A percentile compares a stretch with the other conserved stretches of the same genome.
phyloP scores from a whole-genome alignment of 2,888 invertebrate species.

The Heliconius erato region DNA sequence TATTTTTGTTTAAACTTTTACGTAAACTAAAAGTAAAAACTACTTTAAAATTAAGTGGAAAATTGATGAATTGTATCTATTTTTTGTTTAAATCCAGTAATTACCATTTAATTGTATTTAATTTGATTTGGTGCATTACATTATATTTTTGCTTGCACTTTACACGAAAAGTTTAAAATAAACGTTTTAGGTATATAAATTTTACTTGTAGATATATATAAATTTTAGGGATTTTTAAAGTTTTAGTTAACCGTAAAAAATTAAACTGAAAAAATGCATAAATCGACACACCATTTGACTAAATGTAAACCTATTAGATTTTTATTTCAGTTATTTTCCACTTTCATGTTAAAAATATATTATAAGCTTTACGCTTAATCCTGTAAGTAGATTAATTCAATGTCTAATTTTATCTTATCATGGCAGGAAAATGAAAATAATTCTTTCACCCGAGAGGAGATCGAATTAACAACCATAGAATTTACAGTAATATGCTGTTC shows the following conservation, averaged over 20 bases:
- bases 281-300: no score
- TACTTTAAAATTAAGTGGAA: conserved; percentile 14
- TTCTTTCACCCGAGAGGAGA: no score
- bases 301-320: no score
- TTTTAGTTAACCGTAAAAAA: neutral
- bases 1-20: conserved; percentile 6
- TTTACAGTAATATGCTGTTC: no score
- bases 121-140: conserved; percentile 11
- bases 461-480: no score
- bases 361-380: neutral
- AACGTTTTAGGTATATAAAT: neutral
- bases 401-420: no score
- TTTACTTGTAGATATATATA: neutral
- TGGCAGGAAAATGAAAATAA: no score
- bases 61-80: conserved; percentile 8
- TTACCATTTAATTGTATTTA: conserved; percentile 15
- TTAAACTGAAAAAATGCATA: no score
- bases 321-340: no score
- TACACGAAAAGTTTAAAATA: neutral
- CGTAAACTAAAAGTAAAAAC: neutral
- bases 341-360: no score
- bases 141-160: neutral
- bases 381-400: neutral
- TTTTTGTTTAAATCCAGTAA: neutral
- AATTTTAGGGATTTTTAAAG: neutral